A percentile compares a stretch with the other conserved stretches of the same genome.
These are phyloP conservation scores for Aphelenchoides fujianensis DNA, from an alignment of 1,140 invertebrate genomes.

Conservation along the genomic window DNA sequence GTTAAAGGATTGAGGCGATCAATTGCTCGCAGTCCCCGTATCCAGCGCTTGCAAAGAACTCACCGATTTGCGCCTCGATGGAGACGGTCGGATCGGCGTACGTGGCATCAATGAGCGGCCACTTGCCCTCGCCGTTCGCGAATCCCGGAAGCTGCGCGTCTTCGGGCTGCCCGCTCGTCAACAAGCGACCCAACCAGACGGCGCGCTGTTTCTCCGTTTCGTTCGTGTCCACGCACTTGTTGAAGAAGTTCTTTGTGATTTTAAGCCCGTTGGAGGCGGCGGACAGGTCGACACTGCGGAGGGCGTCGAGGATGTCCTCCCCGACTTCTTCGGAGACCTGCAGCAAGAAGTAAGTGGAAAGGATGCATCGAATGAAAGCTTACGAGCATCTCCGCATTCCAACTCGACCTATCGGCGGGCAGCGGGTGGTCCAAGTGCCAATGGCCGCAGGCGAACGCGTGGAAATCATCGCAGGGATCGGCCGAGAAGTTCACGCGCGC, in stretches of 20 bases:
- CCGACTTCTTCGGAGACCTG: slow-evolving; percentile 5
- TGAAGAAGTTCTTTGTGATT: not conserved
- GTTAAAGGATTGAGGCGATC: too few species aligned
- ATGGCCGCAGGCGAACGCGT: slow-evolving; percentile 21
- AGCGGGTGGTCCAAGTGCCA: slow-evolving; percentile 4
- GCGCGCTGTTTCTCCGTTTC: not conserved
- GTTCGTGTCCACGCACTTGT: not conserved
- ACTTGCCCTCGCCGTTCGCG: not conserved
- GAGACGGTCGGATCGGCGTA: not conserved
- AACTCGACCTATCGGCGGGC: not conserved
- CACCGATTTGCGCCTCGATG: not conserved
- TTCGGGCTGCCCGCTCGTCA: slow-evolving; percentile 1
- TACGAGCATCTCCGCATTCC: not conserved
- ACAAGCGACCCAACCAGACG: not conserved
- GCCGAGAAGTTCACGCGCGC: slow-evolving; percentile 3
- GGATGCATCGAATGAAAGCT: too few species aligned
- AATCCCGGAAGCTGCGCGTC: not conserved
- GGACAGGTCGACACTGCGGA: not conserved
- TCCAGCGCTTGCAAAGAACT: not conserved
- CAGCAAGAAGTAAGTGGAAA: too few species aligned
- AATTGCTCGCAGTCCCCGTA: too few species aligned
- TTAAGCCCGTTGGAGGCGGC: not conserved
- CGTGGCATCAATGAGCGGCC: slow-evolving; percentile 4
- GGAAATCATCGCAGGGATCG: slow-evolving; percentile 20
- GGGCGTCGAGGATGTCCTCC: slow-evolving; percentile 7